phyloP scores from a whole-genome alignment of 1,140 invertebrate species.

The Trinorchestia longiramus region DNA sequence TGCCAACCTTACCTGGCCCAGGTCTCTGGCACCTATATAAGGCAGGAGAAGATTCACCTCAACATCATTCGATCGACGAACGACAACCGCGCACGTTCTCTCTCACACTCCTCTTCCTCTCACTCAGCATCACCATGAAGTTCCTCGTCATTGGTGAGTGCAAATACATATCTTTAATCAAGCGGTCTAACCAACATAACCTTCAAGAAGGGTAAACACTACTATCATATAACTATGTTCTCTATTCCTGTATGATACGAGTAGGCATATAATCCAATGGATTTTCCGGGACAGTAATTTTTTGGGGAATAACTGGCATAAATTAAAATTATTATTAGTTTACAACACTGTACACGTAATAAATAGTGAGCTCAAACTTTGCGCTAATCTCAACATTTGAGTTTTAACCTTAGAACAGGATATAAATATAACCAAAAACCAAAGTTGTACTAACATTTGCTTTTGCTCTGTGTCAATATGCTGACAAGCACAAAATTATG shows the following conservation, averaged over 20 bases:
- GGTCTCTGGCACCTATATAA: conserved; percentile 47
- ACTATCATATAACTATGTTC: background rate
- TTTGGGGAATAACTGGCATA: too few species aligned
- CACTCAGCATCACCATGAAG: conserved; percentile 26
- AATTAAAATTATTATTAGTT: too few species aligned
- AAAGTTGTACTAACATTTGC: too few species aligned
- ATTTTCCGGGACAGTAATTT: too few species aligned
- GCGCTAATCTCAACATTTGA: too few species aligned
- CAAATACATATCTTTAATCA: background rate
- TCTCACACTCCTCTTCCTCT: background rate
- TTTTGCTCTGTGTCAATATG: too few species aligned
- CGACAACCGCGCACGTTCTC: background rate
- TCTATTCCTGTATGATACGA: background rate
- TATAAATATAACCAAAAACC: too few species aligned
- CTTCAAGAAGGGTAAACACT: background rate
- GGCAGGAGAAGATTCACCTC: background rate
- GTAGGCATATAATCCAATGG: background rate
- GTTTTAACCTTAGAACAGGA: too few species aligned
- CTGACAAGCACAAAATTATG: too few species aligned
- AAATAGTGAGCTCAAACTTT: too few species aligned
- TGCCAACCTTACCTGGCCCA: background rate
- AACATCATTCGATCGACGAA: conserved; percentile 48
- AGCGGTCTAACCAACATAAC: background rate
- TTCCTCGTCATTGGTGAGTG: conserved; percentile 46
- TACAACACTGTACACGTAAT: too few species aligned